Percentiles rank a stretch among this genome's conserved stretches.
phyloP scores from a whole-genome alignment of 1,140 invertebrate genomes.

The Euwallacea similis region DNA sequence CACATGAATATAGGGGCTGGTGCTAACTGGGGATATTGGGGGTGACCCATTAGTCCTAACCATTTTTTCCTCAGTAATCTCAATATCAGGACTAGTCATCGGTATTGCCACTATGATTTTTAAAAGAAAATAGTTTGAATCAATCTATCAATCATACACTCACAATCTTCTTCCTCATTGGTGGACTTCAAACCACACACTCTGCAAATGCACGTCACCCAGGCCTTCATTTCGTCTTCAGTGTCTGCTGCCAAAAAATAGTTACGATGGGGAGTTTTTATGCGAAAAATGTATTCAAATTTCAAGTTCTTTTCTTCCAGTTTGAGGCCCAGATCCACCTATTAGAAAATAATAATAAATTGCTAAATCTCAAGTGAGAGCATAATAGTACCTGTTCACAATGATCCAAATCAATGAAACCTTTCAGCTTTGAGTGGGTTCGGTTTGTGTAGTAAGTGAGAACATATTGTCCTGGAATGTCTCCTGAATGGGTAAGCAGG shows the following conservation, averaged over 20 bases:
- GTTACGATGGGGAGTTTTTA: conserved; percentile 82
- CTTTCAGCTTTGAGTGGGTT: conserved; percentile 83
- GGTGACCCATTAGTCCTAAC: conserved; percentile 40
- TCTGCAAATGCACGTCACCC: conserved; percentile 92
- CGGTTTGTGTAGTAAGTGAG: conserved; percentile 91
- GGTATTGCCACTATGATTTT: conserved; percentile 20
- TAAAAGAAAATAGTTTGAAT: neutral
- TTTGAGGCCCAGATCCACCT: conserved; percentile 74
- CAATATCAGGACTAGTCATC: conserved; percentile 37
- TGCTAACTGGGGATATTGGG: conserved; percentile 50
- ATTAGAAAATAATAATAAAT: conserved; percentile 8
- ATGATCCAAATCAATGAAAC: conserved; percentile 90
- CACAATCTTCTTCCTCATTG: conserved; percentile 67
- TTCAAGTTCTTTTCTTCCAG: conserved; percentile 80
- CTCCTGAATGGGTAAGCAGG: conserved; percentile 83
- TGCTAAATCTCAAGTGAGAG: neutral
- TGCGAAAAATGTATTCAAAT: conserved; percentile 85
- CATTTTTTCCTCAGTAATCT: conserved; percentile 41
- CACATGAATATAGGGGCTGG: conserved; percentile 74
- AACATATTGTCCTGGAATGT: conserved; percentile 90
- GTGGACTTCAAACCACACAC: conserved; percentile 85
- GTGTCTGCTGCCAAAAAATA: conserved; percentile 92
- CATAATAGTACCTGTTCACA: conserved; percentile 81
- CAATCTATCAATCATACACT: conserved; percentile 26
- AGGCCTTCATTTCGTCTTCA: conserved; percentile 89